Evolutionary conservation across 1,140 invertebrate genomes (phyloP), one percentile per base, ranked within the genome.

Genomic region (Tenebrio molitor): DNA sequence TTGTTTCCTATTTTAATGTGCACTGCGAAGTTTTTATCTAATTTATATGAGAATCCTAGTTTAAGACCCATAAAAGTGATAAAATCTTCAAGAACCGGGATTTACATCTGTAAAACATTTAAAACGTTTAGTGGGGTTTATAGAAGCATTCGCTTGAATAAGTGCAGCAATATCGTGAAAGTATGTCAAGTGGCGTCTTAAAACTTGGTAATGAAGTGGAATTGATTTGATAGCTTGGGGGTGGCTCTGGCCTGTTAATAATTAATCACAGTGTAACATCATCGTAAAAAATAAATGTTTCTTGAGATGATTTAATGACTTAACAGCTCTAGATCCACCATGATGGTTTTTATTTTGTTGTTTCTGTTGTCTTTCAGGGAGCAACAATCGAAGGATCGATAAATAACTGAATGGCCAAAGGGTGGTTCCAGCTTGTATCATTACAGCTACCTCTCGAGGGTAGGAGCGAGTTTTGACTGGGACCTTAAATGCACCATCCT

Each of bases 31-130:
- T n/a, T n/a, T n/a, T n/a, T n/a, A n/a, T 25, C 23, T 58, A 58
- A 58, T 58, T 58, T 58, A 58, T 58, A 58, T 58, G 50, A 58
- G 50, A 58, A 29, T 7, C 4, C 50, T 58, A 12, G 1, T 58
- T 58, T 19, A 58, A 12, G 23, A 23, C 10, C 50, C 23, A 58
- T 58, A 58, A 58, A 58, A 17, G 12, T 14, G 50, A 58, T 58
- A 58, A 58, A 58, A 58, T 58, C 50, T 58, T 25, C 19, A 58
- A 58, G 12, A 29, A 58, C 12, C 23, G 10, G 50, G 50, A 58
- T 58, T 58, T 58, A 58, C 50, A 58, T 58, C 50, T 58, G 50
- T 58, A 58, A 58, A 23, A 17, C 50, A 58, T 58, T 58, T 58
- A 58, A 17, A 58, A 29, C 7, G 21, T 29, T 58, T 58, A 23